Conservation (phyloP, 2,113 vertebrate genomes). For the Xiphophorus couchianus region DNA sequence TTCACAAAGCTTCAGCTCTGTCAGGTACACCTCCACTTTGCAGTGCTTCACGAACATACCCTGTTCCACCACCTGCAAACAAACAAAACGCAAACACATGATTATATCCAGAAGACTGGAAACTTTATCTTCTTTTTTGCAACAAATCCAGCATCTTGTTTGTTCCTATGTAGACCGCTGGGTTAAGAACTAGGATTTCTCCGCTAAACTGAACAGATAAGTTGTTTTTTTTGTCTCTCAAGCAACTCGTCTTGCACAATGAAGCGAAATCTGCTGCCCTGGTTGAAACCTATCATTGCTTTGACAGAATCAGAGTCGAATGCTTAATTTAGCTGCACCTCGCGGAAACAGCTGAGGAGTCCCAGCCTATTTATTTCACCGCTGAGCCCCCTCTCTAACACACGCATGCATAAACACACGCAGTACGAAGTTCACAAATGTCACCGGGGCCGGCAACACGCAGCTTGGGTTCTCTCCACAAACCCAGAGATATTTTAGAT, state of each 20-base stretch:
- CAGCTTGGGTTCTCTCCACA: conserved; percentile 33
- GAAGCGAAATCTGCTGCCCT: conserved; percentile 13
- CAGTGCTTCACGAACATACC: conserved; percentile 99
- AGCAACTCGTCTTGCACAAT: neutral
- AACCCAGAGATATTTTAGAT: neutral
- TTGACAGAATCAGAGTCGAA: conserved; percentile 61
- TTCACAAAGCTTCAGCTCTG: conserved; percentile 96
- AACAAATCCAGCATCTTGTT: neutral
- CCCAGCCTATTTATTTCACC: conserved; percentile 78
- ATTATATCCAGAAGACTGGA: neutral
- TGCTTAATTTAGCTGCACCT: conserved; percentile 79
- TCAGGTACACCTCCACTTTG: conserved; percentile 99
- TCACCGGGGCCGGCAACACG: conserved; percentile 33
- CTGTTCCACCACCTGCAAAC: conserved; percentile 93
- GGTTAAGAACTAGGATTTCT: too few relatives aligned
- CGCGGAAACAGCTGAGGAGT: conserved; percentile 81
- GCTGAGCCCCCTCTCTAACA: conserved; percentile 49
- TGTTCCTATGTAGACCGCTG: neutral
- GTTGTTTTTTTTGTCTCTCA: neutral
- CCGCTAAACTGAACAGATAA: neutral
- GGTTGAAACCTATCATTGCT: conserved; percentile 35
- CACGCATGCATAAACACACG: conserved; percentile 13
- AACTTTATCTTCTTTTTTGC: neutral
- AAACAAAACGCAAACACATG: neutral
- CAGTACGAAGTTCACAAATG: conserved; percentile 36